Base-by-base conservation (phyloP, 2,113 vertebrate species). In the Chloropsis cyanopogon region DNA sequence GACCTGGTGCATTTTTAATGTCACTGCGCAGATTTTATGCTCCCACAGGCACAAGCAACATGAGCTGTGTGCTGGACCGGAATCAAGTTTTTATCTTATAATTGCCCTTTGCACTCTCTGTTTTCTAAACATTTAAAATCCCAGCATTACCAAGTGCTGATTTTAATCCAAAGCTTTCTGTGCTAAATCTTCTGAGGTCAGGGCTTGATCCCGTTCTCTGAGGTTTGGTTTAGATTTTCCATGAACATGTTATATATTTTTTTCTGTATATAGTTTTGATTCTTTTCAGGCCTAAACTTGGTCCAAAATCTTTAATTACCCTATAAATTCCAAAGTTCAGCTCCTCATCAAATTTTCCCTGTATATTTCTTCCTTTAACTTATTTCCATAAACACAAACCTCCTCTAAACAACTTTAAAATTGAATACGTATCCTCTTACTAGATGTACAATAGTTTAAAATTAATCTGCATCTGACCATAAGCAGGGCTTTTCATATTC, bases 101-200 rank as follows among this genome's bases (percentile, higher is more conserved):
- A 33, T 35, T 89, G 37, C 49, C 56, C 61, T 83, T 65, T 69
- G 68, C 39, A 69, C 39, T 41, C 25, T 77, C 14, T 77, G 31
- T 66, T 97, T 90, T 66, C 79, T 84, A 92, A 95, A 86, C 72
- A 70, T 26, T 76, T 72, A 61, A 88, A 95, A 84, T 79, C 47
- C 14, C 33, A 47, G 66, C 44, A 73, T 60, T 70, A 47, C 39
- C 46, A 68, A 83, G 23, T 39, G 17, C 52, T 88, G 86, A 83
- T 47, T 82, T 89, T 89, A 84, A 90, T 54, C 52, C n/a, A 89
- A 18, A 63, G 61, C 12, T 81, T 94, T 85, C 50, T 66, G 14
- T 82, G 78, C 68, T 83, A 82, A 81, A 69, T 93, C 80, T 41
- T 95, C 75, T 91, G 53, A 41, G 86, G 68, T 93, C 84, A 86